Evolutionary conservation across 2,113 vertebrate species (phyloP), one percentile per base, ranked within the genome.

Genomic region (Verasper variegatus): DNA sequence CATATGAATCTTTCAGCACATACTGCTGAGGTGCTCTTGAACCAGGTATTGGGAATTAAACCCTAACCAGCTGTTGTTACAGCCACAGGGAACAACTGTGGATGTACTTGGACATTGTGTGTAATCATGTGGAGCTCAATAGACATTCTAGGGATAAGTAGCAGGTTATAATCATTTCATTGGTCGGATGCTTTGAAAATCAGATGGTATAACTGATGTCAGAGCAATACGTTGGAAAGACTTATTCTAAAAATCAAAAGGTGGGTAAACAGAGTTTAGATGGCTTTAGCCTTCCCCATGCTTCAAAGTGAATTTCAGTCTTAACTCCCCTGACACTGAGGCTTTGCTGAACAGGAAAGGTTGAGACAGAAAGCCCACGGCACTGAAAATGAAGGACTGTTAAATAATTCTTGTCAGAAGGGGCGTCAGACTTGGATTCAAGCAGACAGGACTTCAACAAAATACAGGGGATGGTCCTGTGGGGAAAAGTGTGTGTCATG

Each of bases 341-440:
- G 73, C 77, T 81, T 83, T 84, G 68, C 81, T 79, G 80, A 85
- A 83, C 88, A 88, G 81, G 83, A 79, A 54, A 57, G 72, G 83
- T 76, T 76, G 85, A 85, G 80, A 89, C 83, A 83, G 77, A 83
- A 84, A 91, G 83, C 90, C 86, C 66, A 82, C 70, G 85, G 88
- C 80, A 5, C 67, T 78, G 68, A 72, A 86, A 88, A 86, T 80
- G 81, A 89, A 83, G 75, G 78, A 76, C 73, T 86, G 82, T 89
- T 89, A 88, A 89, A 90, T 88, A 80, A 65, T 89, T 76, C 83
- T 74, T 85, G 88, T 85, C 85, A 86, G 85, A 60, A 74, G 69
- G 72, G 69, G 83, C 31, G 37, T 84, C 62, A 78, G 68, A 85
- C 71, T 77, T 71, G 65, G 68, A 86, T 90, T 86, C 56, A 71